Conservation (phyloP, 2,888 invertebrate genomes). For the Lymantria monacha region DNA sequence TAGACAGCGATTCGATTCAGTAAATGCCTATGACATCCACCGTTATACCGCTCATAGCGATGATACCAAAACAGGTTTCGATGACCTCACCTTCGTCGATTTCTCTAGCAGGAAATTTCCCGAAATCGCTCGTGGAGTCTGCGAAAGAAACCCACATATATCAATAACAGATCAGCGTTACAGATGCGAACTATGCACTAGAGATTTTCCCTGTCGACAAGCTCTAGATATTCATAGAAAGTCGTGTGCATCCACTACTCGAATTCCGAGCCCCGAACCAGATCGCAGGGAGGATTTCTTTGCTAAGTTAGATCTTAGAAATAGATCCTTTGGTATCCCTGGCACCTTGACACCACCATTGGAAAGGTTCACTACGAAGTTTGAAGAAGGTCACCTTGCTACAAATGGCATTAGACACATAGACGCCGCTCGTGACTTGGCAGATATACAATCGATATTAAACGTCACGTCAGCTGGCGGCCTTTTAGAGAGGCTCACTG, state of each 20-base stretch:
- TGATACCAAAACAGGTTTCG: conserved; percentile 84
- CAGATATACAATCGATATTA: conserved; percentile 92
- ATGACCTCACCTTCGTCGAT: conserved; percentile 89
- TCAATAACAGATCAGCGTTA: conserved; percentile 83
- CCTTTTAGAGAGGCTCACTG: conserved; percentile 84
- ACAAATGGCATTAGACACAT: conserved; percentile 70
- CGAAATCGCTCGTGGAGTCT: conserved; percentile 86
- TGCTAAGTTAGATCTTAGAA: conserved; percentile 89
- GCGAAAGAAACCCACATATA: conserved; percentile 84
- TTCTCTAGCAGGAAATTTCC: conserved; percentile 91
- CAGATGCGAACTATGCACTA: conserved; percentile 86
- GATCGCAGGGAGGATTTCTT: conserved; percentile 90
- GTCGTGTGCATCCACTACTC: conserved; percentile 60
- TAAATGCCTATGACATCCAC: conserved; percentile 87
- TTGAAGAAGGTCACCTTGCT: conserved; percentile 61
- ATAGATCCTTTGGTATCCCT: conserved; percentile 83
- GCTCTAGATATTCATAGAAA: conserved; percentile 86
- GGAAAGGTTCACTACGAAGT: conserved; percentile 68
- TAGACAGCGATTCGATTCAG: conserved; percentile 87
- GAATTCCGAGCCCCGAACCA: conserved; percentile 78
- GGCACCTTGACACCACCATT: conserved; percentile 70
- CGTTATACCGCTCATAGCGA: conserved; percentile 84
- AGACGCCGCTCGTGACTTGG: conserved; percentile 88
- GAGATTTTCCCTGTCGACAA: conserved; percentile 87
- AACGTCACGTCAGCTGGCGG: conserved; percentile 88